phyloP scores from a whole-genome alignment of 2,797 vertebrate genomes.

The Hemibagrus guttatus region DNA sequence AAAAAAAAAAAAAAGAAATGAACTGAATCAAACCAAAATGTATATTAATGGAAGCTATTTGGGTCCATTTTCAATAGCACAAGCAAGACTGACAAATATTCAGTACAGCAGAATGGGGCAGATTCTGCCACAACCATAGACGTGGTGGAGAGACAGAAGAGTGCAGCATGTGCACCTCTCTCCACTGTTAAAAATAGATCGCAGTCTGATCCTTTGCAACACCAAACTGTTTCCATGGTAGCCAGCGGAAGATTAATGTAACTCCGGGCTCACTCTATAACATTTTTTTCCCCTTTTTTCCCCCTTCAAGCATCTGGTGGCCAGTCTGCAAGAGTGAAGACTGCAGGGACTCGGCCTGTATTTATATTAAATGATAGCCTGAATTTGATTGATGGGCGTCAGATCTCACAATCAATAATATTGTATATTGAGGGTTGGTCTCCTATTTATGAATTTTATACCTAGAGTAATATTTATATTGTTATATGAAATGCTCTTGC shows the following conservation, averaged over 20 bases:
- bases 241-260: conserved; percentile 60
- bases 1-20: background rate
- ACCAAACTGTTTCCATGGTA: conserved; percentile 68
- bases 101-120: conserved; percentile 2
- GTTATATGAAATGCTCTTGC: background rate
- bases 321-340: conserved; percentile 22
- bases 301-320: conserved; percentile 32
- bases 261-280: conserved; percentile 45
- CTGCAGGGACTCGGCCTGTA: conserved; percentile 6
- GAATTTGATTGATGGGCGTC: conserved; percentile 24
- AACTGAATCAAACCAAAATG: background rate
- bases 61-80: background rate
- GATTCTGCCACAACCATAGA: conserved; percentile 14
- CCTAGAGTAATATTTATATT: too few relatives aligned
- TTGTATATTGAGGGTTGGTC: conserved; percentile 1
- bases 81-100: conserved; percentile 1
- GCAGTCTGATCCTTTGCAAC: conserved; percentile 56
- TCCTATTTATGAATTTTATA: too few relatives aligned
- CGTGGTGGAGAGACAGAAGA: conserved; percentile 15
- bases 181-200: conserved; percentile 55
- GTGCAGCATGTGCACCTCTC: conserved; percentile 47
- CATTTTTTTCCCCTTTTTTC: background rate
- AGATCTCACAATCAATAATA: background rate
- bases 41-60: conserved; percentile 1
- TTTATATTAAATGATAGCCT: conserved; percentile 18